Base-by-base conservation (phyloP, 2,888 invertebrate genomes). In the Chrysina gloriosa region DNA sequence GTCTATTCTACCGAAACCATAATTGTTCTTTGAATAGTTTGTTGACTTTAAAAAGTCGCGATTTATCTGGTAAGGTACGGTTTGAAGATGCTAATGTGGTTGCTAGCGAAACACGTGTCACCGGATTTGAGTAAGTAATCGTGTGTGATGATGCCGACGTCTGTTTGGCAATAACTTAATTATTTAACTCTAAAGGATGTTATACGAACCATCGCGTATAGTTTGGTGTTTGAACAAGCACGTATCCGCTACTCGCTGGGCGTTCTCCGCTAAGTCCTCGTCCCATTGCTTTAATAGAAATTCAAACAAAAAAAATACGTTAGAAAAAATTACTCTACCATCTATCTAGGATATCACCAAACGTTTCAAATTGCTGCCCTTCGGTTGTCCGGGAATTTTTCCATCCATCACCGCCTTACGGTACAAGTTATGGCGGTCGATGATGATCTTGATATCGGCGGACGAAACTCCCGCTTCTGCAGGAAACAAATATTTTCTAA, bases 391-490 rank as follows among this genome's bases (percentile, higher is more conserved):
- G 7, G 36, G 36, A 11, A 56, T 16, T 21, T 23, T 19, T 2
- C 56, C 56, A 39, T 36, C 39, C 16, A 56, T n/a, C 2, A 56
- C 31, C 19, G 36, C 39, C 11, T 56, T 36, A 4, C 56, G 36
- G 7, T 39, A 39, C 2, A 21, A 11, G 5, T 56, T 56, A 14
- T 56, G 56, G 4, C 23, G n/a, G 4, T 23, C 39, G 9, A 56
- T 6, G 21, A 56, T 56, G 21, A 2, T 25, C 11, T 39, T 11
- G 19, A 56, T 39, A 11, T 39, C 23, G 1, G 36, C 39, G n/a
- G 3, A 0, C 3, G 21, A 31, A n/a, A 36, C 56, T 4, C 36
- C 36, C 11, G 2, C n/a, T 14, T 56, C 56, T 56, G 21, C 3
- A 52, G n/a, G 3, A 3, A n/a, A n/a, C n/a, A n/a, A n/a, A n/a